Evolutionary conservation across 2,113 vertebrate genomes (phyloP), one percentile per base, ranked within the genome.

Genomic region (Micronycteris hirsuta): DNA sequence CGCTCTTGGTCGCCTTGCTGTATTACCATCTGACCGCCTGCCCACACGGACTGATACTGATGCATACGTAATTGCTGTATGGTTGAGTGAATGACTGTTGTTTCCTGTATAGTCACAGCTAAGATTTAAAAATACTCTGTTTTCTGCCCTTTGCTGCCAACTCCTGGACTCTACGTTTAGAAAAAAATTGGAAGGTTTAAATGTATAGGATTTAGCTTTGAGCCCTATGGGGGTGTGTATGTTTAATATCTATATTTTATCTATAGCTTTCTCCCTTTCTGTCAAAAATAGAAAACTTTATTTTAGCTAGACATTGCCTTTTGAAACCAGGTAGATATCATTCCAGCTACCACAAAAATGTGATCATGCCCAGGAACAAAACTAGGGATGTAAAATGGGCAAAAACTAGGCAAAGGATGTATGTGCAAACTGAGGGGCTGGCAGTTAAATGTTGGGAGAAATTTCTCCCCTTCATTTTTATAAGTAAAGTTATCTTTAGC

Each of bases 61-160:
- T 67, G 19, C 65, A 20, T 52, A 61, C 41, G 15, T 31, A 74
- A 67, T 67, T 63, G 56, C 43, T 73, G 1, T 36, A 41, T 61
- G 38, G 63, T 80, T 54, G 47, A 58, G 2, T 47, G 33, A 47
- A 56, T 77, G 43, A 71, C 47, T 54, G 38, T 7, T 86, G 41
- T 77, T 88, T 87, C 33, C 52, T 84, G 4, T 90, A 4, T 56
- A 63, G 49, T 93, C 41, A 80, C 63, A 22, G 61, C 47, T 85
- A 87, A 81, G 81, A 84, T 87, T 47, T 63, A 91, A 94, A 84
- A 88, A 92, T 87, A 91, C 36, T 84, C n/a, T 89, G 1, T 52
- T 83, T 71, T 86, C 28, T 97, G 31, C 16, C 68, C 61, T 92
- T 26, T 94, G 56, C n/a, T 67, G 56, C 56, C 89, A 87, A 45